Evolutionary conservation across 2,888 invertebrate species (phyloP).

Genomic region (Drepanosiphum platanoidis): DNA sequence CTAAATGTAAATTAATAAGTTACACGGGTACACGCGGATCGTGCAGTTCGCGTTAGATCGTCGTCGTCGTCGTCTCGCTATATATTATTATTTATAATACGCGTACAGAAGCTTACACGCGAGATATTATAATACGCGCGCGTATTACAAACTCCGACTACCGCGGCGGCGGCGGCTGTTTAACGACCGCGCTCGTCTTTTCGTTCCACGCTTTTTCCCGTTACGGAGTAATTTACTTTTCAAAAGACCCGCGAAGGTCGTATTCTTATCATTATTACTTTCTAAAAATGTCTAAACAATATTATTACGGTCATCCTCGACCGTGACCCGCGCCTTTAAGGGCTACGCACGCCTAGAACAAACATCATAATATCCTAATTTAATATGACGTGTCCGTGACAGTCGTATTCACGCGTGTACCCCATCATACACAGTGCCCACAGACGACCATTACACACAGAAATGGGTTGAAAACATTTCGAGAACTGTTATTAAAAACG

Average conservation of each 20-base stretch:
- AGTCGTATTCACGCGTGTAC: neutral
- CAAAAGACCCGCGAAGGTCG: constrained; percentile 25
- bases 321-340: constrained; percentile 32
- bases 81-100: neutral
- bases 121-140: no score
- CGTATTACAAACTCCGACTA: neutral
- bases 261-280: neutral
- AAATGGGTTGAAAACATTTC: neutral
- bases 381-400: neutral
- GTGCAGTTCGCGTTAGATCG: neutral
- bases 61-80: neutral
- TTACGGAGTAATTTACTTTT: neutral
- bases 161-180: no score
- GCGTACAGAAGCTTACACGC: constrained; percentile 12
- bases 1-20: constrained; percentile 50
- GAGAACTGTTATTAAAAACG: neutral
- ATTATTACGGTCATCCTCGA: constrained; percentile 2
- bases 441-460: neutral
- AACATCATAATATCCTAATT: neutral
- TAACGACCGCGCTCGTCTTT: neutral
- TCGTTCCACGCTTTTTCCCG: neutral
- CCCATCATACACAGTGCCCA: neutral
- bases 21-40: neutral
- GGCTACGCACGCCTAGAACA: no score
- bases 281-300: constrained; percentile 20